Conservation (phyloP, 2,888 invertebrate genomes). For the Selenia dentaria region DNA sequence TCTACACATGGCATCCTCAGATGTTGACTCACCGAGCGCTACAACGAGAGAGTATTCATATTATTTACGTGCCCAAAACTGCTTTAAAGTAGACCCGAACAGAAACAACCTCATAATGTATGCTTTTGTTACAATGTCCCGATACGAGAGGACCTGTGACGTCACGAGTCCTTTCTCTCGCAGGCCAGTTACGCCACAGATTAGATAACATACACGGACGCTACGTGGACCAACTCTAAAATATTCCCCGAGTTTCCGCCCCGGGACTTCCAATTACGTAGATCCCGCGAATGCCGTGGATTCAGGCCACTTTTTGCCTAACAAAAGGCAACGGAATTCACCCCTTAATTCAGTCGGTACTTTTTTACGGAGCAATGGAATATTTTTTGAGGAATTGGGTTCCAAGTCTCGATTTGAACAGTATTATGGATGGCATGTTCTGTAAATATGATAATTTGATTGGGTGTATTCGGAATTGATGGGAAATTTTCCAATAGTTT, state of each 20-base stretch:
- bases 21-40: too few species aligned
- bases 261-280: constrained; percentile 55
- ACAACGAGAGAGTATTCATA: too few species aligned
- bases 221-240: constrained; percentile 35
- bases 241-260: constrained; percentile 40
- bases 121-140: too few species aligned
- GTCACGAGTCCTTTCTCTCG: too few species aligned
- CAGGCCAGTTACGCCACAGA: neutral
- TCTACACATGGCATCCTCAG: too few species aligned
- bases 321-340: constrained; percentile 49
- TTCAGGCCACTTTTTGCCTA: constrained; percentile 39
- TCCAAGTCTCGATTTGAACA: constrained; percentile 34
- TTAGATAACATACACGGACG: neutral
- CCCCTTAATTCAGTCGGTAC: constrained; percentile 48
- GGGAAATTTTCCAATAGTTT: constrained; percentile 4
- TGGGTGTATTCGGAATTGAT: neutral
- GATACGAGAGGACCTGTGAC: neutral
- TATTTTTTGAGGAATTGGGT: constrained; percentile 44
- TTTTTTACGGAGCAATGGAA: constrained; percentile 48
- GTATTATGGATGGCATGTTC: constrained; percentile 23
- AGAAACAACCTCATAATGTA: too few species aligned
- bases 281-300: constrained; percentile 21
- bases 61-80: too few species aligned
- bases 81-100: too few species aligned
- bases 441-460: constrained; percentile 6